Base-by-base conservation (phyloP, 2,113 vertebrate species). In the Cyphomyrus plagiostoma region DNA sequence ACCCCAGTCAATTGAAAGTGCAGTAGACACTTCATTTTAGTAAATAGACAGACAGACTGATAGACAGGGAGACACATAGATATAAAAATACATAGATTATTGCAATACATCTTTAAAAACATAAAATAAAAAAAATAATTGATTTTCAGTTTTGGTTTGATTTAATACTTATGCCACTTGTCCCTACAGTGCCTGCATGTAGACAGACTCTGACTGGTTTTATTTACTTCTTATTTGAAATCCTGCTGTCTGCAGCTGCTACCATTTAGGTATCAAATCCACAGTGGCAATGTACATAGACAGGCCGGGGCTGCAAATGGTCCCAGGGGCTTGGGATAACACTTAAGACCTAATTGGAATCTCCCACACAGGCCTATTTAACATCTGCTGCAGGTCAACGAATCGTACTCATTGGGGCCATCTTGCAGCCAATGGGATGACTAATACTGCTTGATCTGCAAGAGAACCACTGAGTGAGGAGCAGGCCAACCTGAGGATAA, bases 211-310 rank as follows among this genome's bases (percentile, higher is more conserved):
- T 80, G 74, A 7, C 74, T 80, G 74, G 35, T 80, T 42, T 42
- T 80, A 80, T 80, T 84, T 84, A 46, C 42, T 84, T 48, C 82
- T 46, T 84, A 45, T 45, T 10, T 19, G 15, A 39, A 42, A n/a
- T 42, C 45, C 42, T 84, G 82, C 19, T 84, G 82, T 48, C 82
- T 48, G 19, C 45, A 84, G 82, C 39, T 84, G 82, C 45, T 84
- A 45, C 82, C 82, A 84, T 84, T 84, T 48, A 84, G 82, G 82
- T 84, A 48, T 84, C 19, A 84, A 84, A 84, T 48, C 82, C 82
- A 48, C 35, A 82, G 77, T 23, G 30, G 39, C 77, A 82, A 23
- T 82, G 30, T 82, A 8, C 82, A 84, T 84, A 84, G 82, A n/a
- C 45, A 48, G 42, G 45, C 45, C 21, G 13, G 45, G 45, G 23